phyloP scores from a whole-genome alignment of 1,140 invertebrate genomes.

The Daktulosphaira vitifoliae region DNA sequence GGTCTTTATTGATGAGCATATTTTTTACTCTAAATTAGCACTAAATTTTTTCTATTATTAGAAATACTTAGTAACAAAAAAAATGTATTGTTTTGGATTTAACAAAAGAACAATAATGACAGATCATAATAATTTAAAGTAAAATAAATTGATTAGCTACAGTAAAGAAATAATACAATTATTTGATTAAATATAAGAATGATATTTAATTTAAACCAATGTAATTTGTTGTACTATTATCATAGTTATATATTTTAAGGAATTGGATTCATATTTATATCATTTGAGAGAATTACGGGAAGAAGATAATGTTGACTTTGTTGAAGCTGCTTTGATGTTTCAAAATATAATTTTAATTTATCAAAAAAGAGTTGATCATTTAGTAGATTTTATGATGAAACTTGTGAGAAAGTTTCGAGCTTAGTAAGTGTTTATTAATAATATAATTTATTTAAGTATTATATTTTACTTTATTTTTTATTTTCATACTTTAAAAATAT shows the following conservation, averaged over 20 bases:
- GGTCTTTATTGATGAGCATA: too few species aligned
- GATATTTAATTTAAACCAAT: too few species aligned
- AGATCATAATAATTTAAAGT: too few species aligned
- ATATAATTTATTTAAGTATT: background rate
- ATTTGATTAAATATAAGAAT: too few species aligned
- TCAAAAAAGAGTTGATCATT: conserved; percentile 48
- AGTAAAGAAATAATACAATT: too few species aligned
- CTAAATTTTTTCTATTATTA: too few species aligned
- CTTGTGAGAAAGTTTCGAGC: conserved; percentile 41
- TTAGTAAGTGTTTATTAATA: conserved; percentile 15
- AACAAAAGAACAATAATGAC: too few species aligned
- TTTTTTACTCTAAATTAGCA: too few species aligned
- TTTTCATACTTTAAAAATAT: background rate
- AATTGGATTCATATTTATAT: conserved; percentile 36
- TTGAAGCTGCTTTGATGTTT: conserved; percentile 48
- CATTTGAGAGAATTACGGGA: conserved; percentile 36
- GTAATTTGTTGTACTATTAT: too few species aligned
- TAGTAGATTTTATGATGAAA: conserved; percentile 45
- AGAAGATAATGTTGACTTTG: conserved; percentile 46
- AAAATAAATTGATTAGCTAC: too few species aligned
- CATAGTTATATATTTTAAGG: conserved; percentile 19
- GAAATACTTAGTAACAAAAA: too few species aligned
- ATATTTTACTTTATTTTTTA: background rate
- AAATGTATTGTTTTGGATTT: too few species aligned
- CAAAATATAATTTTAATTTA: conserved; percentile 48